Percentiles rank a stretch among this genome's conserved stretches.
phyloP scores from a whole-genome alignment of 64 coral and sea anemone genomes.

The Anthopleura sola region DNA sequence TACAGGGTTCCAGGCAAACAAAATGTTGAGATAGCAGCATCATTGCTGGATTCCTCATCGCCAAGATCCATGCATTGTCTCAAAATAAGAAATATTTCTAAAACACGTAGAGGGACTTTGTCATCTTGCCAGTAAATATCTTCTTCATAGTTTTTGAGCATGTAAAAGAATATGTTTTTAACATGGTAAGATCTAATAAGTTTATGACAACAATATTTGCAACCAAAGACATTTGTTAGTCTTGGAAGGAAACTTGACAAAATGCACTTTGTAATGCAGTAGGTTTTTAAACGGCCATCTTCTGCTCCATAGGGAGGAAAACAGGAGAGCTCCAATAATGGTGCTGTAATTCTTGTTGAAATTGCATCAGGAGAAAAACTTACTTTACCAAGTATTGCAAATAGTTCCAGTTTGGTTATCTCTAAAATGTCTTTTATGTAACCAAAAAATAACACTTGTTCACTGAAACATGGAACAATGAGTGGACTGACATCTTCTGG shows the following conservation, averaged over 20 bases:
- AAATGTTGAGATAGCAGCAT: constrained; percentile 31
- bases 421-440: constrained; percentile 32
- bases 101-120: constrained; percentile 38
- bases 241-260: constrained; percentile 48
- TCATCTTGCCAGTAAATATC: constrained; percentile 32
- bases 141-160: constrained; percentile 59
- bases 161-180: constrained; percentile 56
- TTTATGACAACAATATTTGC: constrained; percentile 52
- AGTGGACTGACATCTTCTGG: constrained; percentile 31
- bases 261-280: constrained; percentile 62
- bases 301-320: constrained; percentile 5
- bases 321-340: background rate
- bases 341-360: background rate
- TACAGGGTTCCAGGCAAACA: constrained; percentile 52
- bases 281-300: constrained; percentile 35
- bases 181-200: constrained; percentile 57
- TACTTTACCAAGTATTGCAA: background rate
- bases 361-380: background rate
- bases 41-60: constrained; percentile 47
- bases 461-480: background rate
- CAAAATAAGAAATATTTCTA: constrained; percentile 58
- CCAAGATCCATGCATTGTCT: constrained; percentile 31
- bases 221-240: constrained; percentile 39
- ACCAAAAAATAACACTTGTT: constrained; percentile 38
- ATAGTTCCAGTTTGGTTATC: background rate